Conservation (phyloP, 2,113 vertebrate species). For the Silurus asotus region DNA sequence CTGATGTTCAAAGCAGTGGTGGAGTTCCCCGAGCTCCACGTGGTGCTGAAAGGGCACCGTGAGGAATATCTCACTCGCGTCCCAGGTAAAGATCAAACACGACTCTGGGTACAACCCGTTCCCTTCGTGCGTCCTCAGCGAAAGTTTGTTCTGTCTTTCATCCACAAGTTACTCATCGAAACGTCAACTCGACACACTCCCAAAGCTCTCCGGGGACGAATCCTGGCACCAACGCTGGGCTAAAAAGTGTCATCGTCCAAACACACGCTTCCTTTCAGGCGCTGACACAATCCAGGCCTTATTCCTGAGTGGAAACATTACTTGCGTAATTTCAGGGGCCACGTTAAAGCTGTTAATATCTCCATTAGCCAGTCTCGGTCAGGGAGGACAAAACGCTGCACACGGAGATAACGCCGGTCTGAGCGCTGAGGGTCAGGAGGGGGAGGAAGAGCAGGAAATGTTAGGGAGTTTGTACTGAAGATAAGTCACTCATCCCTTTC, state of each 20-base stretch:
- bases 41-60: slow-evolving; percentile 77
- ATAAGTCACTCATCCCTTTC: neutral
- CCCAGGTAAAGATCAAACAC: slow-evolving; percentile 67
- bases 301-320: slow-evolving; percentile 15
- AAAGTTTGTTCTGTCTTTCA: slow-evolving; percentile 7
- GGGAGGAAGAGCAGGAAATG: neutral
- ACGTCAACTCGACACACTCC: slow-evolving; percentile 21
- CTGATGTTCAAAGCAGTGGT: slow-evolving; percentile 86
- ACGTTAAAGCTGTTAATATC: neutral
- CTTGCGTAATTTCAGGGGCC: neutral
- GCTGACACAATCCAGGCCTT: neutral
- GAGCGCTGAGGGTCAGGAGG: too few relatives aligned
- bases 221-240: neutral
- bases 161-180: neutral
- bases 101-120: neutral
- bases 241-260: slow-evolving; percentile 19
- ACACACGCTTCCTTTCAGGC: neutral
- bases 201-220: neutral
- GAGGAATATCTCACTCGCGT: slow-evolving; percentile 74
- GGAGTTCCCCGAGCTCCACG: slow-evolving; percentile 86
- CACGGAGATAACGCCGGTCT: neutral
- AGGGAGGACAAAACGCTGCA: neutral
- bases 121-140: neutral
- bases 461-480: neutral
- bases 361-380: neutral